Evolutionary conservation across 2,888 invertebrate genomes (phyloP), one percentile per base, ranked within the genome.

Genomic region (Hyposoter didymator): DNA sequence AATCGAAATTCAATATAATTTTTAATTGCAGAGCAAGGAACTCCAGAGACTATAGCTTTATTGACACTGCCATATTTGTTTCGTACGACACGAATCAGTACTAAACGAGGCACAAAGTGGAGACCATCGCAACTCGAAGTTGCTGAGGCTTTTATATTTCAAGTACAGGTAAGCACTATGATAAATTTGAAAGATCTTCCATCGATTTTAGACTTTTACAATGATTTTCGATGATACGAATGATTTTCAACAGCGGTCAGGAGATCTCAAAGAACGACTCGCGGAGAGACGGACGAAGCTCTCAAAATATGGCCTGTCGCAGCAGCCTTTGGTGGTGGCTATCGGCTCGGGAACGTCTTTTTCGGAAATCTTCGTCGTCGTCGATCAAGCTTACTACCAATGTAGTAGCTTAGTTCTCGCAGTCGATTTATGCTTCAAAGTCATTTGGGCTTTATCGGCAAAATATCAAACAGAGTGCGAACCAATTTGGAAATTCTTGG

Each of bases 391-490:
- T 8, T 62, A 67, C 19, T 84, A 74, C 66, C 74, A 74, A 52
- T 74, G 74, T 67, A 74, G 67, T 14, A 74, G 59, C 52, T 66
- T 79, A 55, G 74, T 79, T n/a, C n/a, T n/a, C n/a, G n/a, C n/a
- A n/a, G 62, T 79, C 7, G 74, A 84, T 75, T 62, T 79, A 67
- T 84, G 84, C 59, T 84, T 84, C 47, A 79, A 79, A 73, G 22
- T 39, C 39, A 64, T 74, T 47, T 78, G 79, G 78, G 55, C 62
- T 12, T 45, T 84, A 39, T 28, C 17, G 32, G 84, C 84, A 19
- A n/a, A 79, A 69, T 84, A 84, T 6, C 66, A 78, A 49, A 2
- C 32, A 3, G 79, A 79, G 12, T 84, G 73, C 35, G 84, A 84
- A 55, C 19, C 28, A 14, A 69, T 84, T 12, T 84, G 79, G 84